These are phyloP conservation scores for Neodon shergylaensis DNA, from an alignment of 2,113 vertebrate genomes.

Conservation along the genomic window DNA sequence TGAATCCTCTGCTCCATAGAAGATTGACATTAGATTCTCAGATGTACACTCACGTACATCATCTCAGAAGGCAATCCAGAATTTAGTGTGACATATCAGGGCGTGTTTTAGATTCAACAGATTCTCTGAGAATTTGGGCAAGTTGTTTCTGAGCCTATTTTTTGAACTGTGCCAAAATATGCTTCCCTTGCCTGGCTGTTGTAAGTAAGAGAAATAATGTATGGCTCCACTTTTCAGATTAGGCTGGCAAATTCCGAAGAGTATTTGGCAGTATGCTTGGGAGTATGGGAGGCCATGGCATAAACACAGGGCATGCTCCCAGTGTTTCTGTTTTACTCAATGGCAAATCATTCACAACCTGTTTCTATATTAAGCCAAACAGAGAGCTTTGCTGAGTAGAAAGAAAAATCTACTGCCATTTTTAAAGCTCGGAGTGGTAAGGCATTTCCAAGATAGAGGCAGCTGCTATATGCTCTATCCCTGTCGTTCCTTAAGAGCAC, in stretches of 20 bases:
- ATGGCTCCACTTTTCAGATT: conserved; percentile 74
- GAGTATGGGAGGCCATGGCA: conserved; percentile 76
- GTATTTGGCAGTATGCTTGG: conserved; percentile 74
- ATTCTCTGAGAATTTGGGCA: conserved; percentile 29
- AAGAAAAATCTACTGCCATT: conserved; percentile 67
- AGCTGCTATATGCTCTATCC: not conserved
- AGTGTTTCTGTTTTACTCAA: conserved; percentile 75
- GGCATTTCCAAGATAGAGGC: conserved; percentile 50
- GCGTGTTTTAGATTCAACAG: not conserved
- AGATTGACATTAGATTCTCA: not conserved
- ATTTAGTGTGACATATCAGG: not conserved
- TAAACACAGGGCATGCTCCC: conserved; percentile 77
- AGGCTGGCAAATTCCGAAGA: conserved; percentile 78
- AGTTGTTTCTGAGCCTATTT: conserved; percentile 43
- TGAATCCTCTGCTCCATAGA: not conserved
- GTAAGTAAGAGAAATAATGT: conserved; percentile 73
- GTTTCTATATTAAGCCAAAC: conserved; percentile 72
- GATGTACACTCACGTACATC: not conserved
- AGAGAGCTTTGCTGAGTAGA: conserved; percentile 68
- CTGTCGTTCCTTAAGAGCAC: not conserved
- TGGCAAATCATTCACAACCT: conserved; percentile 70
- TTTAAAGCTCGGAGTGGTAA: conserved; percentile 67
- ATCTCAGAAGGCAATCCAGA: not conserved
- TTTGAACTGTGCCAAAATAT: conserved; percentile 56
- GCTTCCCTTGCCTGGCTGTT: conserved; percentile 63